These are phyloP conservation scores for Chiloscyllium punctatum DNA, from an alignment of 2,797 vertebrate species.

Conservation along the genomic window DNA sequence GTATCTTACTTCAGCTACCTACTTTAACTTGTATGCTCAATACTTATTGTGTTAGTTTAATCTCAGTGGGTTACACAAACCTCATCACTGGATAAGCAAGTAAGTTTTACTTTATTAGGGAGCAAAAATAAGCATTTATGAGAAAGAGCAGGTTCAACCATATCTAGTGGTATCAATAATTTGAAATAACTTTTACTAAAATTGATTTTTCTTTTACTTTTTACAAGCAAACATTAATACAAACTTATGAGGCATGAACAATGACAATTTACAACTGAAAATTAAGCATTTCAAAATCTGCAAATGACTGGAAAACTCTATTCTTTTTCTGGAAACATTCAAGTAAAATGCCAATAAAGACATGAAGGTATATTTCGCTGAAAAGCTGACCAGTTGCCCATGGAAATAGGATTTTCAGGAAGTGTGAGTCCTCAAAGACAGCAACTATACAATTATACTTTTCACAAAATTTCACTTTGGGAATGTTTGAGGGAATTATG, in stretches of 20 bases:
- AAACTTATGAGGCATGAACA: background rate
- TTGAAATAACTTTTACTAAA: background rate
- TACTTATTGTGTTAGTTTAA: background rate
- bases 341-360: constrained; percentile 5
- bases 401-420: constrained; percentile 27
- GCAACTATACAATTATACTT: background rate
- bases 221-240: background rate
- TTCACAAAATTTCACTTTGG: constrained; percentile 16
- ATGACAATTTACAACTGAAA: background rate
- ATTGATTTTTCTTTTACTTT: background rate
- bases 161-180: background rate
- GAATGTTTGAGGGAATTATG: background rate
- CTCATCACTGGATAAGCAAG: background rate
- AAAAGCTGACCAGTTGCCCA: constrained; percentile 12
- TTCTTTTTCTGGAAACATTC: background rate
- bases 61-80: background rate
- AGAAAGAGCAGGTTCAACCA: background rate
- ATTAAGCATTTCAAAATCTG: background rate
- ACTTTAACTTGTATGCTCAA: background rate
- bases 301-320: background rate
- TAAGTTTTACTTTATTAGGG: background rate
- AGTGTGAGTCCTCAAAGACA: constrained; percentile 9
- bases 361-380: background rate
- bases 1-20: background rate
- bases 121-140: background rate